Evolutionary conservation across 2,797 vertebrate species (phyloP), one percentile per base, ranked within the genome.

Genomic region (Remorina albescens): DNA sequence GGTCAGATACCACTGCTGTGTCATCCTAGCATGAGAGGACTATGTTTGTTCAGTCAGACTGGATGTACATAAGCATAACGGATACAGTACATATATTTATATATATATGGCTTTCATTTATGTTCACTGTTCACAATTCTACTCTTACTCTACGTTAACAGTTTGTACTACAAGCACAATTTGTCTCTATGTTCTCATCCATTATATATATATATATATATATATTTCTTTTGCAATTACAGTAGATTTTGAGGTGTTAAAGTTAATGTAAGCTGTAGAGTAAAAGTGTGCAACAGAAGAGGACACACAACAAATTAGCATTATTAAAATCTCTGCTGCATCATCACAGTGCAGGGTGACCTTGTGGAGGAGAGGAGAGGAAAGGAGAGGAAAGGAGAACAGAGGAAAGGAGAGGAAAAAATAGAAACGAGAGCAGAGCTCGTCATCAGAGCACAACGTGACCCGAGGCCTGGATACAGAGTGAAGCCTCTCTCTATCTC

Each of bases 361-460:
- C 76, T 85, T 85, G 61, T 6, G 41, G 18, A 51, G 42, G 47
- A 58, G 51, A 39, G 41, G 41, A 51, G 54, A 50, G 39, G 28
- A 41, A 16, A 42, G 41, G 41, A 42, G 41, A 42, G 62, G 23
- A 30, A 60, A 49, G 39, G 12, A 41, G 62, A 46, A 21, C 19
- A 58, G 42, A 79, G 69, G 25, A 51, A 50, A 60, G 36, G 26
- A 73, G 81, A 67, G 56, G 63, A 67, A 62, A 67, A 66, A 77
- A 84, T 73, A 77, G 80, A 80, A 77, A 85, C 1, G 32, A 76
- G 74, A 78, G 63, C 58, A 83, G 57, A 58, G 83, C 59, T 74
- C 25, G 55, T 85, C 84, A 84, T 81, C 80, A 86, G 81, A 87
- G 84, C 80, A 76, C 80, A 88, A 86, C 81, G 56, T 80, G 76